A percentile compares a stretch with the other conserved stretches of the same genome.
These are phyloP conservation scores for zebrafish (Danio rerio) DNA, from an alignment of 2,113 vertebrate genomes.

Conservation along the genomic window DNA sequence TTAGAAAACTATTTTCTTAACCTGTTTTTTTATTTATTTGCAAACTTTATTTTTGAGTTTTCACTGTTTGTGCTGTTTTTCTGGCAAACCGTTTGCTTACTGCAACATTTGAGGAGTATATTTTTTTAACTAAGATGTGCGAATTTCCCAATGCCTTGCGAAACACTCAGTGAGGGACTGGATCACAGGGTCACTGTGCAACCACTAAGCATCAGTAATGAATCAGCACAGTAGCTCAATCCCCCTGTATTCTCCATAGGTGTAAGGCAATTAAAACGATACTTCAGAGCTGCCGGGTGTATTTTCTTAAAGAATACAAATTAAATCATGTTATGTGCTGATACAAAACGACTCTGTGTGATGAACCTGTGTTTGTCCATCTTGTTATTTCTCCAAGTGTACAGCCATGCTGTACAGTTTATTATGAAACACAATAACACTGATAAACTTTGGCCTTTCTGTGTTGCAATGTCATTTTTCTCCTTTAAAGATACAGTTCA, in stretches of 20 bases:
- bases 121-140: conserved; percentile 39
- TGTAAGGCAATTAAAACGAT: not conserved
- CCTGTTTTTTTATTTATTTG: too few relatives aligned
- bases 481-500: too few relatives aligned
- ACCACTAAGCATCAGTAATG: conserved; percentile 6
- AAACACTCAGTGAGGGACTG: conserved; percentile 9
- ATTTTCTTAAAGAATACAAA: not conserved
- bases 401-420: conserved; percentile 8
- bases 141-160: conserved; percentile 25
- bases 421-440: conserved; percentile 7
- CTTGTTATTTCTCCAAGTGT: not conserved
- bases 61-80: not conserved
- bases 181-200: conserved; percentile 20
- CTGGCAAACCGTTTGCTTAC: not conserved
- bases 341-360: not conserved
- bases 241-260: not conserved
- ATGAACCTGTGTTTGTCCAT: not conserved
- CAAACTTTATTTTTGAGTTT: not conserved
- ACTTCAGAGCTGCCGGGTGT: not conserved
- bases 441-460: not conserved
- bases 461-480: conserved; percentile 29
- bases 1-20: too few relatives aligned
- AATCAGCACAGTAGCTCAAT: not conserved
- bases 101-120: not conserved
- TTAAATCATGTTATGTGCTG: not conserved